phyloP scores from a whole-genome alignment of 2,888 invertebrate genomes.

The Operophtera brumata region DNA sequence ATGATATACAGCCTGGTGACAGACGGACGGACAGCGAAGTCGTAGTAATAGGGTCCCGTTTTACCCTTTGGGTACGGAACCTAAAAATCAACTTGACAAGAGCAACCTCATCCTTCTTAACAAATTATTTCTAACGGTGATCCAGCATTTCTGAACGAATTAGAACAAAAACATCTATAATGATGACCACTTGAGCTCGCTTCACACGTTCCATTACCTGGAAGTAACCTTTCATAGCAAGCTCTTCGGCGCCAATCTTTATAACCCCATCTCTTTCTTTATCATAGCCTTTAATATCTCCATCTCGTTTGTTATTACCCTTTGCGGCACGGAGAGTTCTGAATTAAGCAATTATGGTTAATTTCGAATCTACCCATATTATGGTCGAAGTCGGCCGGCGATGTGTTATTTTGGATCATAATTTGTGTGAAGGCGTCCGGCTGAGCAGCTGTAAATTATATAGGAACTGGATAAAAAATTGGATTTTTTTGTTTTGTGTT shows the following conservation, averaged over 20 bases:
- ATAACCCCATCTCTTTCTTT: slow-evolving; percentile 48
- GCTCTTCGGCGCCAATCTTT: slow-evolving; percentile 35
- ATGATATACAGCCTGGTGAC: too few relatives aligned
- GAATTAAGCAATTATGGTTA: slow-evolving; percentile 81
- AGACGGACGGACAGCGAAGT: too few relatives aligned
- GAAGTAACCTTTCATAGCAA: slow-evolving; percentile 54
- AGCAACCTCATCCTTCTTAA: slow-evolving; percentile 27
- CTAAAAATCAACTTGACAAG: slow-evolving; percentile 15
- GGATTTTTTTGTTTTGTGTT: slow-evolving; percentile 27
- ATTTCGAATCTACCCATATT: slow-evolving; percentile 76
- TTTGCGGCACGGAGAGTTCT: slow-evolving; percentile 48
- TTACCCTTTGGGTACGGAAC: too few relatives aligned
- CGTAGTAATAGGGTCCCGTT: too few relatives aligned
- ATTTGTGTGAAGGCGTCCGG: slow-evolving; percentile 79
- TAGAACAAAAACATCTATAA: slow-evolving; percentile 62
- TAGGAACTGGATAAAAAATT: slow-evolving; percentile 36
- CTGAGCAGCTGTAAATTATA: slow-evolving; percentile 79
- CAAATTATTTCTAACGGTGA: slow-evolving; percentile 37
- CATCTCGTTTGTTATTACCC: slow-evolving; percentile 50
- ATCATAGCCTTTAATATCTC: slow-evolving; percentile 24
- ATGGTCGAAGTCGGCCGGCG: slow-evolving; percentile 66
- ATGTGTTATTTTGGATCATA: slow-evolving; percentile 80
- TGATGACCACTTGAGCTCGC: slow-evolving; percentile 65
- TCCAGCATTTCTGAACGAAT: slow-evolving; percentile 45
- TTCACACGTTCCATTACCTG: slow-evolving; percentile 74